A percentile compares a stretch with the other conserved stretches of the same genome.
Evolutionary conservation across 1,140 invertebrate species (phyloP).

Genomic region (Drosophila bipectinata): DNA sequence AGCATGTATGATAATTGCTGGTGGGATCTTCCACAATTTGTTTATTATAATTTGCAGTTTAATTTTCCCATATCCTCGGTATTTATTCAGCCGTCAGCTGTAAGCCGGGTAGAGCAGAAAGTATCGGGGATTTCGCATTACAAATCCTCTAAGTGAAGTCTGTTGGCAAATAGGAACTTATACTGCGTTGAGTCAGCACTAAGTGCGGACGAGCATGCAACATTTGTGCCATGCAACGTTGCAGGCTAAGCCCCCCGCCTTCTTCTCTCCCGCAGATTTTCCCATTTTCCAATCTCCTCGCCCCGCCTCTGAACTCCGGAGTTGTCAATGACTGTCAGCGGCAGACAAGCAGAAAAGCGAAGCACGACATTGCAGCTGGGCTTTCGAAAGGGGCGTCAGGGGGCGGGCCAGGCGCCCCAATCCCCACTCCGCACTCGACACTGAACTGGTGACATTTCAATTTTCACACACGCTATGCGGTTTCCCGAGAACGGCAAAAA

Average conservation of each 20-base stretch:
- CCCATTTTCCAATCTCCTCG: not conserved
- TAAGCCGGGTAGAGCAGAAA: conserved; percentile 40
- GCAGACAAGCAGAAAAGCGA: conserved; percentile 75
- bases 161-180: conserved; percentile 71
- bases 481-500: conserved; percentile 32
- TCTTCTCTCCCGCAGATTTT: not conserved
- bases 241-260: conserved; percentile 14
- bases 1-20: not conserved
- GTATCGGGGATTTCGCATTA: conserved; percentile 27
- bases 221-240: conserved; percentile 62
- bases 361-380: conserved; percentile 43
- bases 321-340: conserved; percentile 79
- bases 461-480: conserved; percentile 75
- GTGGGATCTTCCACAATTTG: not conserved
- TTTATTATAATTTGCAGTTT: not conserved
- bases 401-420: not conserved
- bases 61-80: not conserved
- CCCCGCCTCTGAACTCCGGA: conserved; percentile 11
- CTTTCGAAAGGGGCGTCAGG: conserved; percentile 12
- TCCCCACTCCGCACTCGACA: conserved; percentile 19
- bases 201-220: conserved; percentile 74
- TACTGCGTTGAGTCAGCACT: conserved; percentile 74
- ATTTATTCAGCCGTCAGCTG: conserved; percentile 21
- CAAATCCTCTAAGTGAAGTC: conserved; percentile 41
- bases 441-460: conserved; percentile 72